Evolutionary conservation across 2,113 vertebrate species (phyloP), one percentile per base, ranked within the genome.

Genomic region (Picathartes gymnocephalus): DNA sequence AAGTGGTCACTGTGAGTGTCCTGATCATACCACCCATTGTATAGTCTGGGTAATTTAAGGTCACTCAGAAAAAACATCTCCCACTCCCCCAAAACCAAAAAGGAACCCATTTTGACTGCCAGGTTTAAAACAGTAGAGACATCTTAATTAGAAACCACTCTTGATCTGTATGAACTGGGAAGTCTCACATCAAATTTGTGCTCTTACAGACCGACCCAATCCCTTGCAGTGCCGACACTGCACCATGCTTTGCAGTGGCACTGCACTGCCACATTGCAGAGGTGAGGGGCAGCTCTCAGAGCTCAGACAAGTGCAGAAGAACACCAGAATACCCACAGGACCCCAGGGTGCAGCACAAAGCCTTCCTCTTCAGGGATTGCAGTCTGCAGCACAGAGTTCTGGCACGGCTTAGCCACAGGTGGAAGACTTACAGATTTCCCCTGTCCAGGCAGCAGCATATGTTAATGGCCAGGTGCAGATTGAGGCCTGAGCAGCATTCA

Each of bases 41-140:
- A 82, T 42, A 83, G 77, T 71, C 61, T 40, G 69, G 85, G 95
- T 96, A 92, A 95, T 78, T 92, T 95, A 92, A 97, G 97, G 97
- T 94, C 97, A 92, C 45, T 31, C 31, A 42, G 60, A 62, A 88
- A 95, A 94, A 86, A 90, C 72, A 76, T 73, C 60, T 78, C 68
- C 25, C 39, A 6, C 31, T 96, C 20, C 58, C 40, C 51, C 37
- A 37, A 88, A 66, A 61, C 13, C 13, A 57, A 90, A 90, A 92
- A 72, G 35, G 88, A 88, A 73, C 16, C 9, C 33, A 31, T 66
- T 65, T 64, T 54, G 42, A 87, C 27, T 48, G 50, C 56, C 47
- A 66, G 17, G 77, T 90, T 91, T 72, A 86, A 91, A 86, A 70
- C 30, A 80, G 30, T 40, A 82, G 74, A 82, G 50, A 73, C 16